phyloP scores from a whole-genome alignment of 2,888 invertebrate genomes.

The Polylopha cassiicola region DNA sequence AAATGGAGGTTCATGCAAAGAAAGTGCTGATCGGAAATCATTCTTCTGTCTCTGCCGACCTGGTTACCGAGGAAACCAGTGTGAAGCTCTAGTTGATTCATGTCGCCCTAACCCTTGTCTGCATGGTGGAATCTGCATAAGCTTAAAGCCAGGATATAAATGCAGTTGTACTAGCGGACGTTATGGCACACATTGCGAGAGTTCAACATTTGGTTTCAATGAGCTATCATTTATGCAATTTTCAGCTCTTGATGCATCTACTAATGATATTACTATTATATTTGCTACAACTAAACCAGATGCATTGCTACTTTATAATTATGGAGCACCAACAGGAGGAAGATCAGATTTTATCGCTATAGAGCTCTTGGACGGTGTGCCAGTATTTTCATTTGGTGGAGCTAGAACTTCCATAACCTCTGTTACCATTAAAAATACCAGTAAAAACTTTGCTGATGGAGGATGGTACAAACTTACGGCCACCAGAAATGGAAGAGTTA shows the following conservation, averaged over 20 bases:
- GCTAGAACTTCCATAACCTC: constrained; percentile 92
- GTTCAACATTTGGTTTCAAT: constrained; percentile 91
- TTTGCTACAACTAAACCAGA: constrained; percentile 93
- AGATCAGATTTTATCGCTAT: constrained; percentile 95
- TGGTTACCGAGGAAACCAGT: constrained; percentile 93
- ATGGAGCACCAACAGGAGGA: constrained; percentile 90
- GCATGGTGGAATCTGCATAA: constrained; percentile 91
- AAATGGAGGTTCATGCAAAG: constrained; percentile 94
- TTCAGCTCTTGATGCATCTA: constrained; percentile 88
- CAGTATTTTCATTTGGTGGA: constrained; percentile 93
- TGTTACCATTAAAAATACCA: constrained; percentile 81
- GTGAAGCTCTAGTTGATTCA: constrained; percentile 91
- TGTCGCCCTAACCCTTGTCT: constrained; percentile 96
- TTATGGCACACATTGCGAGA: constrained; percentile 94
- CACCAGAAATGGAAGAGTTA: constrained; percentile 91
- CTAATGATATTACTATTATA: constrained; percentile 93
- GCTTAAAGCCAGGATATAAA: constrained; percentile 91
- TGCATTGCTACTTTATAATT: constrained; percentile 93
- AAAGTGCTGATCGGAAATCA: constrained; percentile 90
- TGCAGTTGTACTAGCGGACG: constrained; percentile 91
- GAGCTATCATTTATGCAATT: constrained; percentile 94
- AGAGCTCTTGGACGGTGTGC: constrained; percentile 89
- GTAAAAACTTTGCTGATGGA: constrained; percentile 86
- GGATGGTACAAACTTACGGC: constrained; percentile 95
- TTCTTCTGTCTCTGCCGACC: constrained; percentile 95